Evolutionary conservation across 2,113 vertebrate species (phyloP), one percentile per base, ranked within the genome.

Genomic region (Limnothrissa miodon): DNA sequence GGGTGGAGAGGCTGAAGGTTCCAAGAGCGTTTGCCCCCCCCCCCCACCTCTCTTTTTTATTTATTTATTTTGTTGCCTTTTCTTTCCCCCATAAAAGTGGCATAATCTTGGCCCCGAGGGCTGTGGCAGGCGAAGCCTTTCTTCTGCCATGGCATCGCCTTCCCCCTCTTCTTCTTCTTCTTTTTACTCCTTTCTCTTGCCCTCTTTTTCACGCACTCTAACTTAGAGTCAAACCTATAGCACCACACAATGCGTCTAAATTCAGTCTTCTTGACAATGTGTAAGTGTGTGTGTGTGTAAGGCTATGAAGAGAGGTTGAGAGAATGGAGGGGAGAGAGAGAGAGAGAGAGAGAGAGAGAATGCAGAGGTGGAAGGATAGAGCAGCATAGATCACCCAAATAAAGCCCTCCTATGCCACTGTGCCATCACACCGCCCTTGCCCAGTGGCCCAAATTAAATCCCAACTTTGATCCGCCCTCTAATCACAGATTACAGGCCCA

Each of bases 401-500:
- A 89, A 83, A 83, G 90, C 88, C 90, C 89, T 84, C 89, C 86
- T 87, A 90, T 92, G 89, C 91, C 90, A 91, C 78, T 82, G 88
- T 92, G 91, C 90, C 90, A 90, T 93, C 92, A 94, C 92, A 90
- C 90, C 91, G 33, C 91, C 92, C 90, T 93, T 94, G 90, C 92
- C 93, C 93, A 93, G 84, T 93, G 91, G 93, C 92, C 93, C 92
- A 93, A 92, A 94, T 94, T 94, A 94, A 93, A 94, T 92, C 91
- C 93, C 87, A 85, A 86, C 91, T 94, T 94, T 94, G 91, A 95
- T 94, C 93, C 93, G 89, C 93, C 93, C 93, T 92, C 92, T 94
- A 95, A 94, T 95, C 93, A 91, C 91, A 94, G 93, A 94, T 94
- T 94, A 93, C 92, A 93, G 93, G 91, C 93, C 91, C 86, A 86